Percentiles rank a stretch among this genome's conserved stretches.
phyloP scores from a whole-genome alignment of 2,113 vertebrate species.

The Odontesthes bonariensis region DNA sequence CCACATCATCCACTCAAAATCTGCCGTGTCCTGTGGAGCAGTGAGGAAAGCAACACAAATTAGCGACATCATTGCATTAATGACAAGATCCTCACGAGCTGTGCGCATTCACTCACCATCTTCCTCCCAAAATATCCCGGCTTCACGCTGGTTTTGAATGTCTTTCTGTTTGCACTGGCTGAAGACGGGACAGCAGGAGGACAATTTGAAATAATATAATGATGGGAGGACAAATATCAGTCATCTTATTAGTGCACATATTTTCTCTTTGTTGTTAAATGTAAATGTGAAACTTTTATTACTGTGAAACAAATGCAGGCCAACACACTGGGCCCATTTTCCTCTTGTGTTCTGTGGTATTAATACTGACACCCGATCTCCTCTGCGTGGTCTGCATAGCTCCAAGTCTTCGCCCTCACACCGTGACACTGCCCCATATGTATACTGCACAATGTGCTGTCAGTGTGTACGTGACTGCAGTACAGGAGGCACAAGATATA shows the following conservation, averaged over 20 bases:
- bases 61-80: neutral
- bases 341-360: conserved; percentile 65
- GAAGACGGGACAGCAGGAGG: neutral
- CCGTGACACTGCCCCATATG: conserved; percentile 22
- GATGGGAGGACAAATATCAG: too few relatives aligned
- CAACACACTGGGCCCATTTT: conserved; percentile 50
- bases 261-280: conserved; percentile 17
- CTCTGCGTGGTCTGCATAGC: conserved; percentile 66
- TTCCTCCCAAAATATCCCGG: conserved; percentile 94
- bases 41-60: neutral
- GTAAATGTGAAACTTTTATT: conserved; percentile 41
- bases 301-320: conserved; percentile 35
- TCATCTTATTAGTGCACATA: neutral
- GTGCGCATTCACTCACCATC: conserved; percentile 87
- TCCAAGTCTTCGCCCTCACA: conserved; percentile 44
- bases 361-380: conserved; percentile 78
- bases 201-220: neutral
- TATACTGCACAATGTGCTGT: conserved; percentile 19
- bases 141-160: conserved; percentile 87
- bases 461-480: neutral
- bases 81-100: neutral
- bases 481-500: neutral
- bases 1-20: conserved; percentile 99
- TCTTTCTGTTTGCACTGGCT: conserved; percentile 90
- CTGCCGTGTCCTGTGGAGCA: conserved; percentile 86